Conservation (phyloP, 2,888 invertebrate genomes). For the Ochropacha duplaris region DNA sequence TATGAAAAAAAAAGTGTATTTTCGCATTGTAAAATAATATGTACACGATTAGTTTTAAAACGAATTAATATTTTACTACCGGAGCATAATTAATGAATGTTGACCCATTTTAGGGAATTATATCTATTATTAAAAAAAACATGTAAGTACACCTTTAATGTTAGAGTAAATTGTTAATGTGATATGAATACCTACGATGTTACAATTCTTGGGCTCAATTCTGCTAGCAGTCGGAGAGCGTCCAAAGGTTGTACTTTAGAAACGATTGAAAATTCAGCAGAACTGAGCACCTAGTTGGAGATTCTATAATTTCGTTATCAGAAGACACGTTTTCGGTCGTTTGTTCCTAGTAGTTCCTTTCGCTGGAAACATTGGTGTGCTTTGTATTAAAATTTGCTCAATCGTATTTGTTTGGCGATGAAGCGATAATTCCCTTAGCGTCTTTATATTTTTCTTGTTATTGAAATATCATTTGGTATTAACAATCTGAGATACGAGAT, state of each 20-base stretch:
- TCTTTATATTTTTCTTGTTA: constrained; percentile 38
- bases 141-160: constrained; percentile 69
- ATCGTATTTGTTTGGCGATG: constrained; percentile 62
- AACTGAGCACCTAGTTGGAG: constrained; percentile 45
- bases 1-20: constrained; percentile 68
- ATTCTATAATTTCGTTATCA: constrained; percentile 66
- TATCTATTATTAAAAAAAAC: constrained; percentile 49
- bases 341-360: constrained; percentile 76
- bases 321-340: constrained; percentile 52
- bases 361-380: constrained; percentile 56
- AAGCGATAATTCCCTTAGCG: constrained; percentile 34
- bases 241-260: not conserved
- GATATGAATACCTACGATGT: constrained; percentile 69
- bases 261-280: constrained; percentile 11
- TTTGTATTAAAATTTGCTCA: constrained; percentile 77
- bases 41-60: constrained; percentile 75
- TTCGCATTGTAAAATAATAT: constrained; percentile 79
- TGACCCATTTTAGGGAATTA: constrained; percentile 67
- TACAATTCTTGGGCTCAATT: constrained; percentile 53
- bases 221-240: constrained; percentile 21
- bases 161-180: constrained; percentile 72
- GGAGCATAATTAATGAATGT: constrained; percentile 73
- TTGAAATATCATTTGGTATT: constrained; percentile 25
- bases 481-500: constrained; percentile 24
- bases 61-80: constrained; percentile 80